Conservation (phyloP, 2,888 invertebrate species). For the Melikaiella ostensackeni region DNA sequence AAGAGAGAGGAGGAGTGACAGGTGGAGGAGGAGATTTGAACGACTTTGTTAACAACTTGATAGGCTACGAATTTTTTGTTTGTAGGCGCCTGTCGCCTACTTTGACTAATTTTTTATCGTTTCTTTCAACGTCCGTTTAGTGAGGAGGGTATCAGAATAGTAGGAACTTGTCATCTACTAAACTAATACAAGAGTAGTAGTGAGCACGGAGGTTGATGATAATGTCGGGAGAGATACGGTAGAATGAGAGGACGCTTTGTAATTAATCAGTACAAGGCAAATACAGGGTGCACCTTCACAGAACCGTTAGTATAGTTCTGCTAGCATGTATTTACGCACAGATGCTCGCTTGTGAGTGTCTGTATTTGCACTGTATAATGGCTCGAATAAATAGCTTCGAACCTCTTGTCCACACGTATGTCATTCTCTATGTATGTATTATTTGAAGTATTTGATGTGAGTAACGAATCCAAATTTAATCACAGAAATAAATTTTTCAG, state of each 20-base stretch:
- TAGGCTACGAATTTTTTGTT: no score
- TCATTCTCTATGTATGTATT: conserved; percentile 28
- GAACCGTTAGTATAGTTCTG: conserved; percentile 49
- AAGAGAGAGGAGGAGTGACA: no score
- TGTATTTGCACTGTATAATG: conserved; percentile 56
- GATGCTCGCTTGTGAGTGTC: neutral
- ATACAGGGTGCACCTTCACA: conserved; percentile 50
- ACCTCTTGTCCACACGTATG: conserved; percentile 4
- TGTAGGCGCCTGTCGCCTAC: no score
- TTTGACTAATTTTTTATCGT: no score
- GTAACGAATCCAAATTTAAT: neutral
- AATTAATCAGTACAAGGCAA: conserved; percentile 64
- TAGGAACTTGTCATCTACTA: neutral
- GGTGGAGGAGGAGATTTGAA: no score
- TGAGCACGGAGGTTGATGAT: conserved; percentile 21
- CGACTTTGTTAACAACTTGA: no score
- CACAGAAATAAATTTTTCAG: neutral
- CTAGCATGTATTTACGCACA: conserved; percentile 28
- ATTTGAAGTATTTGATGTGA: neutral
- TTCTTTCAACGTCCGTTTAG: neutral
- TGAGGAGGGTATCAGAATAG: conserved; percentile 1
- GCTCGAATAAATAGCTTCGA: conserved; percentile 55
- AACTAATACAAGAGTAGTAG: conserved; percentile 1
- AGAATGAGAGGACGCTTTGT: conserved; percentile 58
- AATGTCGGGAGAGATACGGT: conserved; percentile 30